phyloP scores from a whole-genome alignment of 1,140 invertebrate species.

The Aphis craccivora region DNA sequence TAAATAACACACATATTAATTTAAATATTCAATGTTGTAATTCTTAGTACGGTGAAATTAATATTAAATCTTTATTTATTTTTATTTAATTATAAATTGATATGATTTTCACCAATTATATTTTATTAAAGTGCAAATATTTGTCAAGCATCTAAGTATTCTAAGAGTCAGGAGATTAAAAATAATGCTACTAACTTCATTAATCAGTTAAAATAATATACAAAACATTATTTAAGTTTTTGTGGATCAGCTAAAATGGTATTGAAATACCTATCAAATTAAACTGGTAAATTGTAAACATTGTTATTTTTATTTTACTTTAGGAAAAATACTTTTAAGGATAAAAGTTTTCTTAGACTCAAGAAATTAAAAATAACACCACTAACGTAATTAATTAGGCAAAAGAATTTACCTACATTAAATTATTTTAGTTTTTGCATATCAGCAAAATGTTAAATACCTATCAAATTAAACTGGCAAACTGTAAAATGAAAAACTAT shows the following conservation, averaged over 20 bases:
- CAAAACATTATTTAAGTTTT: background rate
- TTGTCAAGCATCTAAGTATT: background rate
- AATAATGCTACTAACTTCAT: background rate
- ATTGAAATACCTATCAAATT: background rate
- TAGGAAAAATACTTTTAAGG: background rate
- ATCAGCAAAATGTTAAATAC: background rate
- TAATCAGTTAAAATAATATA: background rate
- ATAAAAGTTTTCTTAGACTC: background rate
- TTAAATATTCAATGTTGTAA: background rate
- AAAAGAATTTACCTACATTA: background rate
- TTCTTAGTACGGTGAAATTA: background rate
- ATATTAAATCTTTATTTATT: background rate
- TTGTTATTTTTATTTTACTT: background rate
- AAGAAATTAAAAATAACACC: background rate
- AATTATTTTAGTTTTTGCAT: background rate
- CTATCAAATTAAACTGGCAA: background rate
- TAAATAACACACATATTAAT: background rate
- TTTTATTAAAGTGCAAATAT: background rate
- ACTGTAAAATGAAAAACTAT: conserved; percentile 19
- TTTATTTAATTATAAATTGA: background rate
- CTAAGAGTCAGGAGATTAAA: background rate
- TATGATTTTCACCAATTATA: background rate
- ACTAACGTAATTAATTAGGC: background rate
- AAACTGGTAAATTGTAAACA: background rate
- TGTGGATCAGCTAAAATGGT: background rate